Evolutionary conservation across 2,888 invertebrate genomes (phyloP), one percentile per base, ranked within the genome.

Genomic region (Odontothrips loti): DNA sequence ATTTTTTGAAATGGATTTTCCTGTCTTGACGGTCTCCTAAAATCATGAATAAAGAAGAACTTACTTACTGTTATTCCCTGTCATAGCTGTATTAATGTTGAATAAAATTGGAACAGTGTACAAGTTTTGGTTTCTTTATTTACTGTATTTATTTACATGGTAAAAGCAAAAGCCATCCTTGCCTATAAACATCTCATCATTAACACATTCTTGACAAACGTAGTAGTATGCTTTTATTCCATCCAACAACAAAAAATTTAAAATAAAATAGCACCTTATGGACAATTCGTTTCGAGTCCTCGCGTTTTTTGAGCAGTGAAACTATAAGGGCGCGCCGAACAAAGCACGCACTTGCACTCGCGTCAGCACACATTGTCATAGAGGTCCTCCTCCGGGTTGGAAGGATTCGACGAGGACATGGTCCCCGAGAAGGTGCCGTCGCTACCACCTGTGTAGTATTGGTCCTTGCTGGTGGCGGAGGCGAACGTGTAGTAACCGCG

Each of bases 361-460:
- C 34, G 34, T 87, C 85, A 87, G 83, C 87, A 87, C 81, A 88
- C 88, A 29, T 87, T 87, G 83, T 88, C 88, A 82, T 88, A 88
- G 83, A 87, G 86, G 80, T 88, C 88, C 47, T 88, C 88, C 48
- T 88, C 87, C 47, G 87, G 87, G 75, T 82, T 85, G 51, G 86
- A 86, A 75, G 85, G 85, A 79, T 86, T 87, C 11, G 86, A 83
- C 27, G 86, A 86, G 0, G 87, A 86, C 47, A 86, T 85, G 9
- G 85, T 85, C 80, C 87, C 87, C 15, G 87, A 86, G 75, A 87
- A 86, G 3, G 87, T 86, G 23, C 84, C 85, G 78, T 85, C 85
- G 78, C 84, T 84, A 27, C 85, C 85, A 23, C 85, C 84, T 4
- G 87, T 86, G 83, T 87, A 87, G 80, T 86, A 86, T 47, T 86